Conservation (phyloP, 2,797 vertebrate genomes). For the Danio kyathit region DNA sequence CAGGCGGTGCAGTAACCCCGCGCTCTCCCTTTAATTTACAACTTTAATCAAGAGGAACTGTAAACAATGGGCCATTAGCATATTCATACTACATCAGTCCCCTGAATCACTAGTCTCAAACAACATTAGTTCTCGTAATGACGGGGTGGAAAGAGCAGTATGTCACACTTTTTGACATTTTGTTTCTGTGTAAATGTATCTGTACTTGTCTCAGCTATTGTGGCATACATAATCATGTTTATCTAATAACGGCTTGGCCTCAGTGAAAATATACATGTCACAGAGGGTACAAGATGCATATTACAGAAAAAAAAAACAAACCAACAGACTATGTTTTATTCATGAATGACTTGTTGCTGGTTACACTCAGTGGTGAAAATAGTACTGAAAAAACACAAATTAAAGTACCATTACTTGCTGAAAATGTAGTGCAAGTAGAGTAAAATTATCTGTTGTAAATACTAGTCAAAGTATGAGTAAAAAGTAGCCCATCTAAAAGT, state of each 20-base stretch:
- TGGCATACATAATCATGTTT: background rate
- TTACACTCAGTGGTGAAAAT: too few species aligned
- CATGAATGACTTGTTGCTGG: too few species aligned
- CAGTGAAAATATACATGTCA: slow-evolving; percentile 4
- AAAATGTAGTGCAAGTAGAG: too few species aligned
- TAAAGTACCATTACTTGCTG: too few species aligned
- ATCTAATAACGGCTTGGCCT: background rate
- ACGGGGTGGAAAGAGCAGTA: slow-evolving; percentile 21
- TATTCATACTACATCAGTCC: slow-evolving; percentile 63
- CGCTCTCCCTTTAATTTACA: slow-evolving; percentile 59
- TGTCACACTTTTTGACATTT: background rate
- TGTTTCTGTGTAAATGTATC: slow-evolving; percentile 1
- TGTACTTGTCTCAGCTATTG: background rate
- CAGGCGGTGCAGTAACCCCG: slow-evolving; percentile 33
- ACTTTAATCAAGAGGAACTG: slow-evolving; percentile 59
- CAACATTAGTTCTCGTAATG: slow-evolving; percentile 26
- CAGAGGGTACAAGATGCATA: background rate
- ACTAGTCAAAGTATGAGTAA: too few species aligned
- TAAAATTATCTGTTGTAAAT: too few species aligned
- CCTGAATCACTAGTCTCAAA: slow-evolving; percentile 8
- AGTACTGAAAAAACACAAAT: too few species aligned
- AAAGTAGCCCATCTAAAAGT: too few species aligned
- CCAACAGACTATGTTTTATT: too few species aligned
- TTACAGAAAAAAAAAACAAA: too few species aligned
- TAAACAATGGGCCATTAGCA: slow-evolving; percentile 64